phyloP scores from a whole-genome alignment of 2,113 vertebrate species.

The Paracanthobrama guichenoti region DNA sequence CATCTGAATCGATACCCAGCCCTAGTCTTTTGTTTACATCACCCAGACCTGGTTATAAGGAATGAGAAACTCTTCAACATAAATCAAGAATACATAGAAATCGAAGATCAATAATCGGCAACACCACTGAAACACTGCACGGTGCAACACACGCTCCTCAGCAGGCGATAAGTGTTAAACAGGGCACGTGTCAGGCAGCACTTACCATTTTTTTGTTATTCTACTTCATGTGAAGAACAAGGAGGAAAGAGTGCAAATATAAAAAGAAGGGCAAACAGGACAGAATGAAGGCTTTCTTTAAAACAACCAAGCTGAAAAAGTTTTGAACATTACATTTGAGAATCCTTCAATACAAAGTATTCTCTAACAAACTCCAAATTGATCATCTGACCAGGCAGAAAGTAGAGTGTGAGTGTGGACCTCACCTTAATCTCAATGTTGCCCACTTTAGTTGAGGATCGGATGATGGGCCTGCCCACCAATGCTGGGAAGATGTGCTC shows the following conservation, averaged over 20 bases:
- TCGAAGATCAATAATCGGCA: not conserved
- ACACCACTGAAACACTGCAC: not conserved
- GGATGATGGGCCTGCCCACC: constrained; percentile 98
- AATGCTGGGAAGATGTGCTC: constrained; percentile 99
- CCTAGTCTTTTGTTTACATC: no score
- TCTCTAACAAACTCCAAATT: not conserved
- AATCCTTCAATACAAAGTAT: not conserved
- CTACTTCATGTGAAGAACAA: constrained; percentile 87
- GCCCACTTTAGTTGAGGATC: constrained; percentile 98
- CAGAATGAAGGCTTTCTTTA: constrained; percentile 75
- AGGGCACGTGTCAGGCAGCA: constrained; percentile 68
- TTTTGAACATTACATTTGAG: not conserved
- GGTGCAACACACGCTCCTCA: constrained; percentile 35
- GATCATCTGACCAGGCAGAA: not conserved
- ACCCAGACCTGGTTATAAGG: not conserved
- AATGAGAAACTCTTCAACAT: not conserved
- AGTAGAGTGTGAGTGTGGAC: not conserved
- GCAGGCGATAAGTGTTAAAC: constrained; percentile 64
- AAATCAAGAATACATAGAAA: not conserved
- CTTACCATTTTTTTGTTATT: constrained; percentile 92
- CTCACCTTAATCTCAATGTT: constrained; percentile 99
- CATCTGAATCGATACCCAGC: no score
- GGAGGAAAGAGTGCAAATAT: constrained; percentile 75
- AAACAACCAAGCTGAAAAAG: constrained; percentile 52
- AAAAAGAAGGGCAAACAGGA: constrained; percentile 77